Evolutionary conservation across 1,140 invertebrate species (phyloP), one percentile per base, ranked within the genome.

Genomic region (Drosophila obscura): DNA sequence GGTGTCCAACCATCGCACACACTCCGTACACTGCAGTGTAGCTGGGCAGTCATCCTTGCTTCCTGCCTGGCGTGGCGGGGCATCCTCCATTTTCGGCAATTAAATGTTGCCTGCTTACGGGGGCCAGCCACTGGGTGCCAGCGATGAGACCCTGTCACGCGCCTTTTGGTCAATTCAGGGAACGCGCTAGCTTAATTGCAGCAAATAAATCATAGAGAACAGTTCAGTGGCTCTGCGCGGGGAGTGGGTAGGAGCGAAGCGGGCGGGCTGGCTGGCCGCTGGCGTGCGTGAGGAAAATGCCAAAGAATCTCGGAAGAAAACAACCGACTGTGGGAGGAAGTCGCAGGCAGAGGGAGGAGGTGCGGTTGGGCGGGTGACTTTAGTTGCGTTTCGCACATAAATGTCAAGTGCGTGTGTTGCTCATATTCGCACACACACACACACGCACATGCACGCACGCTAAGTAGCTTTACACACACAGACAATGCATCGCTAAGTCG

Each of bases 391-490:
- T 78, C 72, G 79, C 71, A 87, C 79, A 87, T 88, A 87, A 87
- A 87, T 88, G 82, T 88, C 82, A 85, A 85, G 81, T 85, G 82
- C 69, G 74, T 73, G 83, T 81, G 81, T 67, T 81, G 82, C 64
- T 62, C 68, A 74, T 72, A 65, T 85, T 66, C 59, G 52, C 55
- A 73, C 56, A 60, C 73, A 76, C 66, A 71, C 49, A 46, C 55
- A 56, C 67, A 52, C 68, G 68, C 59, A 72, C 61, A 71, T 64
- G 53, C 69, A 58, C 31, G 51, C 63, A 76, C 69, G 53, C 59
- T 85, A 85, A 85, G 81, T 87, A 85, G 82, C 82, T 81, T 75
- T 74, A 16, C 45, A 26, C 53, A 49, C 48, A 71, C 60, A 53
- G 58, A 50, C 56, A 63, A 45, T 75, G 67, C 66, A 63, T 31